Conservation (phyloP, 2,113 vertebrate species). For the Prunella himalayana region DNA sequence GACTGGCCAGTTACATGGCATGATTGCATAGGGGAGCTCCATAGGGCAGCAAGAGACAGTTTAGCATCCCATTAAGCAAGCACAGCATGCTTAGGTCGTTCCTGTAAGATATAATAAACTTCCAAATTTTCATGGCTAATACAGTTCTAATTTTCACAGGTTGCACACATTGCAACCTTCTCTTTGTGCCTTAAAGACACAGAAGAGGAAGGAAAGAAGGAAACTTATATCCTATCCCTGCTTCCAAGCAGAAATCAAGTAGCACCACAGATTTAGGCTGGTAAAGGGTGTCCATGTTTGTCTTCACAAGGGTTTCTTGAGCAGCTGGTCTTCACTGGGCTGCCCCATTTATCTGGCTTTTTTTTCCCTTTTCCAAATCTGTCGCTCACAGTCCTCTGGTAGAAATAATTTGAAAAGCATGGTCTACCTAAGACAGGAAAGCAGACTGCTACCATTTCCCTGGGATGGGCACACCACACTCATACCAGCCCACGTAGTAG, state of each 20-base stretch:
- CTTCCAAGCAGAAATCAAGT: slow-evolving; percentile 40
- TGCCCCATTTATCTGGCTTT: not conserved
- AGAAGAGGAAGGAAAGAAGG: not conserved
- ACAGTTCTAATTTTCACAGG: slow-evolving; percentile 35
- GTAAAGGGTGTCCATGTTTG: slow-evolving; percentile 17
- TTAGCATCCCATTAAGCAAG: slow-evolving; percentile 65
- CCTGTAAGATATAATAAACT: slow-evolving; percentile 43
- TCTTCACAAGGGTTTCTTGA: not conserved
- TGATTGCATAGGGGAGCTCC: slow-evolving; percentile 15
- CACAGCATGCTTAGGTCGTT: slow-evolving; percentile 56
- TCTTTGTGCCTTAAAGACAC: slow-evolving; percentile 8
- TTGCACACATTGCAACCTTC: not conserved
- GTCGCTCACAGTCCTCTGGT: slow-evolving; percentile 34
- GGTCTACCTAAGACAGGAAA: not conserved
- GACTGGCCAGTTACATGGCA: not conserved
- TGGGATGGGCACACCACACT: slow-evolving; percentile 94
- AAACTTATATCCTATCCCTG: not conserved
- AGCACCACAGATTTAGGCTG: slow-evolving; percentile 51
- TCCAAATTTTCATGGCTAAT: slow-evolving; percentile 22
- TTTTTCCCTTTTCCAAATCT: not conserved
- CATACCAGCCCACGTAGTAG: slow-evolving; percentile 96
- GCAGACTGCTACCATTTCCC: slow-evolving; percentile 86
- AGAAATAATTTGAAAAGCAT: not conserved
- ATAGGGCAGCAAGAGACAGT: slow-evolving; percentile 11
- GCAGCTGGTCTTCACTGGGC: not conserved